Evolutionary conservation across 2,888 invertebrate species (phyloP), one percentile per base, ranked within the genome.

Genomic region (Eristalis pertinax): DNA sequence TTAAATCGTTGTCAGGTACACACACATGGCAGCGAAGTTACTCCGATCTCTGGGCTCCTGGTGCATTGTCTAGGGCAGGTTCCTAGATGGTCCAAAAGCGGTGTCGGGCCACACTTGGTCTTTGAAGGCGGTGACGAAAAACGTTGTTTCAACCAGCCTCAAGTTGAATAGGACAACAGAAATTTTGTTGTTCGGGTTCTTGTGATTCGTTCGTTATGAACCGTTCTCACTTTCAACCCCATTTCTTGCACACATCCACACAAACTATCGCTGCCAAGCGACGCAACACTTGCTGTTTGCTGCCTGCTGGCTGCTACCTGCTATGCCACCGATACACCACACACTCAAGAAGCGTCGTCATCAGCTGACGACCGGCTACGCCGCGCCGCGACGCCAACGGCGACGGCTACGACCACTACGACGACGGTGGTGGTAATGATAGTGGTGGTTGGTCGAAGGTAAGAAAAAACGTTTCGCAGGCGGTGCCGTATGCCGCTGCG

Each of bases 41-140:
- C 89, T 90, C n/a, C 2, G 26, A 29, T 15, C 80, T 89, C 90
- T 92, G 92, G 3, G 76, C 84, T 87, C 92, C 91, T 92, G 89
- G 35, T 92, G 63, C 63, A 81, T 89, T 92, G 91, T 92, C 92
- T 92, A 92, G 92, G 91, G 92, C 92, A 92, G 92, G 92, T 92
- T 92, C 92, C 93, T 92, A 92, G 92, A 92, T 92, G 91, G 89
- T 91, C 90, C 90, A 90, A 90, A 79, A 63, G 58, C 24, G 58
- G 69, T 75, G 69, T 43, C 58, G 58, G 24, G 58, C 41, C 62
- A 26, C 63, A 43, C 32, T 64, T 74, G 62, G 41, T 35, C 43
- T 43, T 43, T 43, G 43, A 19, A 50, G 50, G 60, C 60, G 60
- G 60, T 26, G 60, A 60, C 26, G 58, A 29, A 60, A 78, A 83